Evolutionary conservation across 2,113 vertebrate species (phyloP).

Genomic region (Ramphastos sulfuratus): DNA sequence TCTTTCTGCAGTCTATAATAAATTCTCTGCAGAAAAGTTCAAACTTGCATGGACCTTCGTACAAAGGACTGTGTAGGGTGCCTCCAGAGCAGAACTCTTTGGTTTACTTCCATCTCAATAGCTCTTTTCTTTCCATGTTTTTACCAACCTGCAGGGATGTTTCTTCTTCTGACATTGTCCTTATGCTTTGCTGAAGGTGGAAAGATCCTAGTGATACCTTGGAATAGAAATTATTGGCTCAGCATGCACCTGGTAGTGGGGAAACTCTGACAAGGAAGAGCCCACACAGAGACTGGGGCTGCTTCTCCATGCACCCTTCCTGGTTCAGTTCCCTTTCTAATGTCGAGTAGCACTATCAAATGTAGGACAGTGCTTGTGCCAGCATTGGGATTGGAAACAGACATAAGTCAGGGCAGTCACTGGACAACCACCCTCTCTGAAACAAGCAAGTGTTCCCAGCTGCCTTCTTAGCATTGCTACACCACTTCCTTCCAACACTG

Average conservation of each 20-base stretch:
- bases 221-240: constrained; percentile 87
- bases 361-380: not conserved
- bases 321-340: not conserved
- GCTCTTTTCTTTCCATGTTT: not conserved
- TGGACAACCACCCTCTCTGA: not conserved
- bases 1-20: not conserved
- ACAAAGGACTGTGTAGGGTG: fast-evolving
- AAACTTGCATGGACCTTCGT: not conserved
- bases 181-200: constrained; percentile 23
- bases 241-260: constrained; percentile 63
- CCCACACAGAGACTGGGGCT: not conserved
- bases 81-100: not conserved
- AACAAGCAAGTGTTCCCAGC: not conserved
- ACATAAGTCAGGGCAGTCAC: not conserved
- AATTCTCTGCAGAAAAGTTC: not conserved
- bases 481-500: fast-evolving
- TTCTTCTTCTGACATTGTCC: not conserved
- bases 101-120: not conserved
- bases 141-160: not conserved
- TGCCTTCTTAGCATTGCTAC: not conserved
- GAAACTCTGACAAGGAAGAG: constrained; percentile 61
- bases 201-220: constrained; percentile 82
- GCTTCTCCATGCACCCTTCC: not conserved
- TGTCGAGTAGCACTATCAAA: fast-evolving
- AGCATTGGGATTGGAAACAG: not conserved